Conservation (phyloP, 2,113 vertebrate genomes). For the Chloropsis cyanopogon region DNA sequence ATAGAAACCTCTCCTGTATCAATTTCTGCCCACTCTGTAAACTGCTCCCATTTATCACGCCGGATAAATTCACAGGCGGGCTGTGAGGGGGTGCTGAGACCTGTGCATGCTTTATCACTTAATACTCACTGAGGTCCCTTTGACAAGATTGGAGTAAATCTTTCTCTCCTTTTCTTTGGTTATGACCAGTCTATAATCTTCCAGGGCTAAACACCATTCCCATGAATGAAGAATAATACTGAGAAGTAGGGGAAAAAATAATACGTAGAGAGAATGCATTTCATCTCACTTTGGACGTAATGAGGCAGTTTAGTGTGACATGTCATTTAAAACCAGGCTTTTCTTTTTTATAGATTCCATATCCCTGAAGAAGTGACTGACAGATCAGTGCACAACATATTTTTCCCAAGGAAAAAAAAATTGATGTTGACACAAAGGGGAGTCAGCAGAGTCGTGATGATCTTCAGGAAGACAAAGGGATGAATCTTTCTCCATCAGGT, state of each 20-base stretch:
- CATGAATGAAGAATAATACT: conserved; percentile 38
- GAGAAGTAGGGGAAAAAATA: conserved; percentile 30
- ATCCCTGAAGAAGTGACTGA: conserved; percentile 37
- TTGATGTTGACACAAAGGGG: background rate
- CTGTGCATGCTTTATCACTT: conserved; percentile 29
- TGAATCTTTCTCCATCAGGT: background rate
- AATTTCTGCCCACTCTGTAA: conserved; percentile 36
- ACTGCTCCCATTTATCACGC: conserved; percentile 43
- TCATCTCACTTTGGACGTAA: conserved; percentile 66
- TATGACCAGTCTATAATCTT: conserved; percentile 57
- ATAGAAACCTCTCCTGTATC: conserved; percentile 9
- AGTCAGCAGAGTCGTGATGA: background rate
- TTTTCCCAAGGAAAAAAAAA: conserved; percentile 8
- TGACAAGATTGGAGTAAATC: conserved; percentile 42
- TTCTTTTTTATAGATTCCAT: conserved; percentile 54
- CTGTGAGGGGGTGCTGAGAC: conserved; percentile 2
- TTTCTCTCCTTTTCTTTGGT: conserved; percentile 47
- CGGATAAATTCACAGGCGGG: background rate
- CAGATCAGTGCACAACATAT: conserved; percentile 17
- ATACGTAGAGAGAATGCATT: background rate
- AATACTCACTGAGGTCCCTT: conserved; percentile 33
- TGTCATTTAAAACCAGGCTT: conserved; percentile 64
- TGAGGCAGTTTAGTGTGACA: conserved; percentile 66
- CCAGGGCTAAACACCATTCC: conserved; percentile 1
- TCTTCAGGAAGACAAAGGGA: background rate